phyloP scores from a whole-genome alignment of 2,113 vertebrate genomes.

The Mixornis gularis region DNA sequence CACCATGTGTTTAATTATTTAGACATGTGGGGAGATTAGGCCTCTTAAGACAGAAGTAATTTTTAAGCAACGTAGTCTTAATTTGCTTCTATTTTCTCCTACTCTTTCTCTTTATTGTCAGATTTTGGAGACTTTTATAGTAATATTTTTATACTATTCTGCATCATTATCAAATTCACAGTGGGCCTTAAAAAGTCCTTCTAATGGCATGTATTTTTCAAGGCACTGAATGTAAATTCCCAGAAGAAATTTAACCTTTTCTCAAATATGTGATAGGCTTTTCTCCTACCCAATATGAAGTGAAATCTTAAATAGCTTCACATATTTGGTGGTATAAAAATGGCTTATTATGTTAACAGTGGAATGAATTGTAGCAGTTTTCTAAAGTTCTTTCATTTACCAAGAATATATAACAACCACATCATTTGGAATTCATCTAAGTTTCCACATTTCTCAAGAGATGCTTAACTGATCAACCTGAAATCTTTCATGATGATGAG shows the following conservation, averaged over 20 bases:
- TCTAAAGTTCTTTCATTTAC: not conserved
- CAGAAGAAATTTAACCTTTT: not conserved
- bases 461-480: not conserved
- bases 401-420: not conserved
- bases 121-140: not conserved
- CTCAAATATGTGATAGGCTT: not conserved
- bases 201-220: not conserved
- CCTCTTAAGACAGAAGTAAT: not conserved
- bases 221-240: not conserved
- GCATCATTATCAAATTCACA: conserved; percentile 4
- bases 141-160: not conserved
- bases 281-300: not conserved
- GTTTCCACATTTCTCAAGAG: not conserved
- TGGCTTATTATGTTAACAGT: not conserved
- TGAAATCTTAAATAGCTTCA: not conserved
- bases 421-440: not conserved
- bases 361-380: not conserved
- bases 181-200: not conserved
- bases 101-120: not conserved
- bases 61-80: not conserved
- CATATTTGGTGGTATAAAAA: not conserved
- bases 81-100: not conserved
- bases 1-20: conserved; percentile 50
- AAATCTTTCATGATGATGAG: not conserved
- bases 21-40: not conserved